Evolutionary conservation across 2,113 vertebrate genomes (phyloP).

Genomic region (Casuarius casuarius): DNA sequence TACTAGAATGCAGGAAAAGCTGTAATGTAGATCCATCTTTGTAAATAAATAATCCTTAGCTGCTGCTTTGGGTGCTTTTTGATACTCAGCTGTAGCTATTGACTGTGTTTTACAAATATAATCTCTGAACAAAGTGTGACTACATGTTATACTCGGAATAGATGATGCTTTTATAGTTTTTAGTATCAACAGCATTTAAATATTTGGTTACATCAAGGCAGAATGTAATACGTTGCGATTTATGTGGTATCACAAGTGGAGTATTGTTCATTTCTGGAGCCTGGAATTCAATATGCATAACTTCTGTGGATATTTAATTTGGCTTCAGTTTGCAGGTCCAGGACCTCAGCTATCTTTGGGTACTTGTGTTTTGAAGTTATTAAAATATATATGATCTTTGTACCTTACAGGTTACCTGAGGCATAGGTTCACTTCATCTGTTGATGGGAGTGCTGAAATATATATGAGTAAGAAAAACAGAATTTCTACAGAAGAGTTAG

Average conservation of each 20-base stretch:
- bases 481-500: neutral
- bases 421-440: neutral
- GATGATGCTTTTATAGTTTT: neutral
- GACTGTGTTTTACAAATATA: neutral
- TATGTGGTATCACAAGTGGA: neutral
- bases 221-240: neutral
- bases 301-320: neutral
- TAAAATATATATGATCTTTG: neutral
- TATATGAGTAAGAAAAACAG: neutral
- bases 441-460: neutral
- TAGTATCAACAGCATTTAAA: neutral
- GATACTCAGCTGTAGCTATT: neutral
- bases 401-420: neutral
- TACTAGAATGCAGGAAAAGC: neutral
- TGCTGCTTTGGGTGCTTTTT: neutral
- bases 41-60: constrained; percentile 21
- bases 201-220: neutral
- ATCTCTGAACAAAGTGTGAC: neutral
- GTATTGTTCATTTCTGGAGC: neutral
- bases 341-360: neutral
- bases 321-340: neutral
- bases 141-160: neutral
- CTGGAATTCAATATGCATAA: neutral
- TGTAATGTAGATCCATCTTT: neutral
- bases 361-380: neutral